phyloP scores from a whole-genome alignment of 2,888 invertebrate genomes.

The Achlya flavicornis region DNA sequence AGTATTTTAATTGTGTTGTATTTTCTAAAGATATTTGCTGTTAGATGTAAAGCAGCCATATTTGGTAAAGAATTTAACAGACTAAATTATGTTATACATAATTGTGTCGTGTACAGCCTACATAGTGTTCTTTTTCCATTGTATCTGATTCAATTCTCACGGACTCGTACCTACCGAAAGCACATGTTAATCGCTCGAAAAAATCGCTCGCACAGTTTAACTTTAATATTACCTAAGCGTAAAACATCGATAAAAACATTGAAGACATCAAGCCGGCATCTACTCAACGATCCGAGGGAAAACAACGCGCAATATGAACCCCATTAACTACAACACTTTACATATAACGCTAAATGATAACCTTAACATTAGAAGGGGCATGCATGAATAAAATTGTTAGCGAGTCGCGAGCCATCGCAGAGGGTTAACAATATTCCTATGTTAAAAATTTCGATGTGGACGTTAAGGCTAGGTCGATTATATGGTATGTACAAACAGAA shows the following conservation, averaged over 20 bases:
- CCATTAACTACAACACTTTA: conserved; percentile 63
- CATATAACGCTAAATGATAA: conserved; percentile 65
- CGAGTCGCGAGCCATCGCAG: conserved; percentile 18
- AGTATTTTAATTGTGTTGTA: not conserved
- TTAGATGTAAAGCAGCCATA: not conserved
- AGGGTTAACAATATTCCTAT: conserved; percentile 62
- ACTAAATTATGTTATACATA: not conserved
- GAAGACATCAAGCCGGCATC: conserved; percentile 58
- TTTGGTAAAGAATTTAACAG: conserved; percentile 8
- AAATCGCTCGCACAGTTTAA: conserved; percentile 71
- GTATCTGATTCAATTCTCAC: not conserved
- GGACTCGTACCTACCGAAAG: not conserved
- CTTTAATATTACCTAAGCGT: conserved; percentile 73
- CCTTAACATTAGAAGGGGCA: conserved; percentile 70
- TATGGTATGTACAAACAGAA: conserved; percentile 72
- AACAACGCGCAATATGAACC: conserved; percentile 45
- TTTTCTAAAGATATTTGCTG: not conserved
- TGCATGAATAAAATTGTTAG: conserved; percentile 57
- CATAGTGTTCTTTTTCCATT: not conserved
- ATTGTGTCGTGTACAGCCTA: too few species aligned
- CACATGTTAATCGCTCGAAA: conserved; percentile 70
- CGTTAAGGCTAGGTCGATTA: conserved; percentile 79
- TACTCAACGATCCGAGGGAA: conserved; percentile 63
- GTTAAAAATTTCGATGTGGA: conserved; percentile 76
- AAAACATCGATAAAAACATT: conserved; percentile 76